Evolutionary conservation across 2,797 vertebrate species (phyloP), one percentile per base, ranked within the genome.

Genomic region (Neosilurus hyrtlii): DNA sequence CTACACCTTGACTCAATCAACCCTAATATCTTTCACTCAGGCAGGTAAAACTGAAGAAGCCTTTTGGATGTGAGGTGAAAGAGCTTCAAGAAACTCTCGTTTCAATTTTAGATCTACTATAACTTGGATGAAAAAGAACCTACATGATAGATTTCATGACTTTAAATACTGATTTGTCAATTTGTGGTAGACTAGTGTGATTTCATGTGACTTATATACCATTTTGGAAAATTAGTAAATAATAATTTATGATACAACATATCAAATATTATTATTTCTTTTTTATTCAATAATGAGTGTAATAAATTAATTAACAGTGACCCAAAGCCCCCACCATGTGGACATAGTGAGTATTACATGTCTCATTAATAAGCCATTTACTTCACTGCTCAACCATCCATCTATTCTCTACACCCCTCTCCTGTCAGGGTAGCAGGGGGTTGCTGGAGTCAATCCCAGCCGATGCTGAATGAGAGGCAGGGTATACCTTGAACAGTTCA

Each of bases 281-380:
- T 10, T 51, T 51, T 6, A 35, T 26, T 67, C 63, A 43, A 18
- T 73, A 80, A 4, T 74, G 54, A 22, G 56, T 22, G 37, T 49
- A 1, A 63, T 26, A 63, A 26, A 37, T 75, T 3, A 59, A 59
- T 75, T 82, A 43, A n/a, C n/a, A 84, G 82, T 35, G 82, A 85
- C 66, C 70, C 81, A 83, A 79, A 86, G 54, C 71, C 83, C 70
- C 86, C 85, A 82, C 88, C 88, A 82, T 61, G 73, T 89, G 88
- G 85, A 82, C 77, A 81, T 75, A 76, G 26, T 51, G 49, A 79
- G 82, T 70, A 84, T 57, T 86, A 82, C 86, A 86, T 30, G 63
- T 43, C 6, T 22, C 18, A 61, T 43, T 81, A 81, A 80, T 49
- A 57, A 73, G 59, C 30, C 2, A 61, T 67, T 49, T 57, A 81